A percentile compares a stretch with the other conserved stretches of the same genome.
phyloP scores from a whole-genome alignment of 1,140 invertebrate genomes.

The Dendrolimus kikuchii region DNA sequence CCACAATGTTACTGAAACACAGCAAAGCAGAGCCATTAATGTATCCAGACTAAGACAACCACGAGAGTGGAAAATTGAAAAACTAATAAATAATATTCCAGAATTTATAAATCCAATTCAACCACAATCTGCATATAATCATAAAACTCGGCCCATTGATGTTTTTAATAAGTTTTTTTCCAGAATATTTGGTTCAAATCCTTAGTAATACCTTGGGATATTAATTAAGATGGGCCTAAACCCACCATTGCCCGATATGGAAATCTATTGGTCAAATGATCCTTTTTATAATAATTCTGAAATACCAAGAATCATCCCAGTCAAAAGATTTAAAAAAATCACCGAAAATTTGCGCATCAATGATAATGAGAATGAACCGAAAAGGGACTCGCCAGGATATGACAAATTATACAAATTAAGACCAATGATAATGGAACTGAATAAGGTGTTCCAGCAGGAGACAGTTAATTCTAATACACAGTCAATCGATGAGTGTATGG shows the following conservation, averaged over 20 bases:
- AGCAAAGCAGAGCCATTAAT: too few species aligned
- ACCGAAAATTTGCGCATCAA: conserved; percentile 24
- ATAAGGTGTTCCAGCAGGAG: conserved; percentile 21
- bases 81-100: too few species aligned
- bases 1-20: too few species aligned
- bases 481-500: too few species aligned
- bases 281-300: conserved; percentile 25
- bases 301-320: conserved; percentile 15
- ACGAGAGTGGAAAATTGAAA: too few species aligned
- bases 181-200: too few species aligned
- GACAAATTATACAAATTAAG: conserved; percentile 19
- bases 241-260: conserved; percentile 26
- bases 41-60: too few species aligned
- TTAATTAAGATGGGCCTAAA: conserved; percentile 30
- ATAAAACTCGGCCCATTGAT: too few species aligned
- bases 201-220: conserved; percentile 27
- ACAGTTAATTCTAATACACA: conserved; percentile 17
- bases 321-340: conserved; percentile 26
- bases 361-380: conserved; percentile 20
- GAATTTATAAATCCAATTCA: too few species aligned
- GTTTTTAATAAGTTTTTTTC: too few species aligned
- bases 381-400: conserved; percentile 15
- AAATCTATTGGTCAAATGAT: conserved; percentile 27
- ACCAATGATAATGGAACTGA: conserved; percentile 22
- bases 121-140: too few species aligned